These are phyloP conservation scores for Heloderma charlesbogerti DNA, from an alignment of 2,113 vertebrate species.

Conservation along the genomic window DNA sequence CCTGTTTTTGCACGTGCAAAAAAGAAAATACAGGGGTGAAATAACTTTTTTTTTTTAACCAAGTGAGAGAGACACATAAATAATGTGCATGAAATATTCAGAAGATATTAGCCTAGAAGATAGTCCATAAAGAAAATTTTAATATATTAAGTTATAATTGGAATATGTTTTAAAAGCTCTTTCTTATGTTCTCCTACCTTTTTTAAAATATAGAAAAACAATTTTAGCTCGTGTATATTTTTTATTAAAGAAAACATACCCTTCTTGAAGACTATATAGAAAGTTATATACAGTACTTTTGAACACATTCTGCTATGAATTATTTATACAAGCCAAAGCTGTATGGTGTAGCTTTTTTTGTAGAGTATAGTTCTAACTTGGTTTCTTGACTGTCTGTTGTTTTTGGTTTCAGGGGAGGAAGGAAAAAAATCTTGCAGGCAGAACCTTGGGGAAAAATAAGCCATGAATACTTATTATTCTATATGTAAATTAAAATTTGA, in stretches of 20 bases:
- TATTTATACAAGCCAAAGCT: slow-evolving; percentile 99
- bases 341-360: slow-evolving; percentile 86
- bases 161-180: slow-evolving; percentile 83
- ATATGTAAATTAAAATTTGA: slow-evolving; percentile 97
- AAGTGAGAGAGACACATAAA: slow-evolving; percentile 75
- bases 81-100: slow-evolving; percentile 83
- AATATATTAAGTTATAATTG: slow-evolving; percentile 93
- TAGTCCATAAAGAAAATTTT: slow-evolving; percentile 82
- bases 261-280: slow-evolving; percentile 92
- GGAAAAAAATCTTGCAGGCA: slow-evolving; percentile 86
- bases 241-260: slow-evolving; percentile 88
- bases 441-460: slow-evolving; percentile 96
- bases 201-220: slow-evolving; percentile 79
- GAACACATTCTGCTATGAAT: slow-evolving; percentile 93
- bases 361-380: slow-evolving; percentile 88
- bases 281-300: slow-evolving; percentile 90
- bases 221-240: slow-evolving; percentile 90
- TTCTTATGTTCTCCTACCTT: slow-evolving; percentile 83
- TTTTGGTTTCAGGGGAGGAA: slow-evolving; percentile 86
- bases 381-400: slow-evolving; percentile 86
- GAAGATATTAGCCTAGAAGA: slow-evolving; percentile 83
- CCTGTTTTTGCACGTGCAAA: slow-evolving; percentile 85
- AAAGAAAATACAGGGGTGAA: slow-evolving; percentile 76
- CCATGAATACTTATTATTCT: slow-evolving; percentile 96
- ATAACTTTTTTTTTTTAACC: slow-evolving; percentile 81